A percentile compares a stretch with the other conserved stretches of the same genome.
These are phyloP conservation scores for Porites divaricata DNA, from an alignment of 92 coral and sea anemone genomes.

Conservation along the genomic window DNA sequence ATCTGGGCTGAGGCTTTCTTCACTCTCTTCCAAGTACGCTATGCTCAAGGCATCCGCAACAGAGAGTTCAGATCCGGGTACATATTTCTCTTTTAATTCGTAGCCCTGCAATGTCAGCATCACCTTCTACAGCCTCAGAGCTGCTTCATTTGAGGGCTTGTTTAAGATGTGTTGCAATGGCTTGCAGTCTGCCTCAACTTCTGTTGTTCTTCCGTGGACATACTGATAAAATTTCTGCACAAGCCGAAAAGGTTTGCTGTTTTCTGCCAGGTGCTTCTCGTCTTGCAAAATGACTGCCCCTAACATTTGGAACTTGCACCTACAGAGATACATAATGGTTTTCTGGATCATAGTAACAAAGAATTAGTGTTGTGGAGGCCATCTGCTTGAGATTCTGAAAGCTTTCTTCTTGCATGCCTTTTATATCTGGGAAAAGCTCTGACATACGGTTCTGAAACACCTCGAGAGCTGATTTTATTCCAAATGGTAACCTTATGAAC, in stretches of 20 bases:
- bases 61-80: slow-evolving; percentile 14
- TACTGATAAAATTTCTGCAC: slow-evolving; percentile 17
- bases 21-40: neutral
- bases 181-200: slow-evolving; percentile 44
- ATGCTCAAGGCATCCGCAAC: slow-evolving; percentile 24
- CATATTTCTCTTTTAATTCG: neutral
- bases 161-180: slow-evolving; percentile 34
- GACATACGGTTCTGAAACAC: slow-evolving; percentile 41
- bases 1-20: slow-evolving; percentile 17
- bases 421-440: neutral
- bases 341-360: slow-evolving; percentile 59
- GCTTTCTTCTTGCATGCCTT: slow-evolving; percentile 38
- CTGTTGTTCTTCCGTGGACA: slow-evolving; percentile 7
- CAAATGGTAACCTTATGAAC: slow-evolving; percentile 37
- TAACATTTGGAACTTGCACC: neutral
- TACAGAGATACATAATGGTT: slow-evolving; percentile 15
- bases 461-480: slow-evolving; percentile 50
- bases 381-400: slow-evolving; percentile 50
- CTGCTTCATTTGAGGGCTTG: slow-evolving; percentile 37
- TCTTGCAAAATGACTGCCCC: slow-evolving; percentile 26
- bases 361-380: slow-evolving; percentile 49
- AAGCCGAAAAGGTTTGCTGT: slow-evolving; percentile 40
- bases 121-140: slow-evolving; percentile 21
- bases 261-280: slow-evolving; percentile 50
- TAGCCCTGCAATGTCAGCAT: slow-evolving; percentile 8